phyloP scores from a whole-genome alignment of 1,140 invertebrate genomes.

The Mycetomoellerius zeteki region DNA sequence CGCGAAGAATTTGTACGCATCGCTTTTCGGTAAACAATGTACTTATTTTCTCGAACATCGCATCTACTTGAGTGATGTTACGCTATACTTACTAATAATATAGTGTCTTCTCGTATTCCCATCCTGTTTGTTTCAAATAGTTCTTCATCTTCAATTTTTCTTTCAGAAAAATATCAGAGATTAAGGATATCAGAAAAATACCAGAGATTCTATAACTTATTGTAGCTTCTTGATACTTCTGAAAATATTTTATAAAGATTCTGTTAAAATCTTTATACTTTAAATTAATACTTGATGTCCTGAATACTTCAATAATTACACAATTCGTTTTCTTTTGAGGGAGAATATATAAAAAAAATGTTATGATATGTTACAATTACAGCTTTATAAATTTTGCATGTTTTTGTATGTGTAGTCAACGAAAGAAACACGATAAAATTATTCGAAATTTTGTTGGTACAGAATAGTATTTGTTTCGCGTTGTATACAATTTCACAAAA shows the following conservation, averaged over 20 bases:
- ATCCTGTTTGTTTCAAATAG: background rate
- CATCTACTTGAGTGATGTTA: background rate
- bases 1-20: conserved; percentile 42
- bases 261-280: background rate
- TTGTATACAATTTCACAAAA: background rate
- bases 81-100: background rate
- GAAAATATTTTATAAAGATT: background rate
- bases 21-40: conserved; percentile 68
- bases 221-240: background rate
- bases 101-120: background rate
- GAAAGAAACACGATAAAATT: conserved; percentile 1
- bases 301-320: conserved; percentile 3
- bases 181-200: too few species aligned
- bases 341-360: background rate
- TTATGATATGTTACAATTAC: background rate
- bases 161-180: background rate
- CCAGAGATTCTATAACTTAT: background rate
- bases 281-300: background rate
- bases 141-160: background rate
- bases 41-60: conserved; percentile 7
- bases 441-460: background rate
- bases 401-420: background rate
- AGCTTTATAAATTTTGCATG: background rate
- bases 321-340: background rate
- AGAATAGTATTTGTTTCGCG: background rate